Evolutionary conservation across 2,888 invertebrate genomes (phyloP).

Genomic region (Morpho helenor): DNA sequence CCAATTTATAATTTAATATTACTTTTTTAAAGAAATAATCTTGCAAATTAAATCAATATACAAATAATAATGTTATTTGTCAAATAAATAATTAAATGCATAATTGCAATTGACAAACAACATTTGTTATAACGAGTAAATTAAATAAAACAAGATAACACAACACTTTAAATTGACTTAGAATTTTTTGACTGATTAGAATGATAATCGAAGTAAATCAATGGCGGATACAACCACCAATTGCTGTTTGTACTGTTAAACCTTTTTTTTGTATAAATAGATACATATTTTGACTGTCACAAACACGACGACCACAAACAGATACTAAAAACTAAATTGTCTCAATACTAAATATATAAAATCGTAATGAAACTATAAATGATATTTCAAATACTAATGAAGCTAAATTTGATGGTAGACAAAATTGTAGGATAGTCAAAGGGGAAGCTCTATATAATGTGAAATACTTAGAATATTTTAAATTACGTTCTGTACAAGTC

Average conservation of each 20-base stretch:
- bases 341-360: conserved; percentile 10
- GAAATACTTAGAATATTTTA: conserved; percentile 55
- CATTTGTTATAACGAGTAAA: too few relatives aligned
- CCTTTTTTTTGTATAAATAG: conserved; percentile 6
- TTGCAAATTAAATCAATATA: too few relatives aligned
- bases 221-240: not conserved
- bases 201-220: not conserved
- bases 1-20: too few relatives aligned
- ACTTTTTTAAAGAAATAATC: too few relatives aligned
- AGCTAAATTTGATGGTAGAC: conserved; percentile 46
- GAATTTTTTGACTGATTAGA: too few relatives aligned
- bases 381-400: conserved; percentile 18
- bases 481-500: conserved; percentile 51
- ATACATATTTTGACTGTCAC: conserved; percentile 15
- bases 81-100: not conserved
- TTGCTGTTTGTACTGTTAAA: conserved; percentile 27
- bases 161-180: too few relatives aligned
- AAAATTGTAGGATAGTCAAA: conserved; percentile 47
- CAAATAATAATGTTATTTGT: too few relatives aligned
- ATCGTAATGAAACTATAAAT: conserved; percentile 17
- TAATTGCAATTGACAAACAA: too few relatives aligned
- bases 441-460: conserved; percentile 68
- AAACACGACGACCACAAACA: conserved; percentile 22
- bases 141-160: too few relatives aligned
- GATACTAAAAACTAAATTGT: conserved; percentile 13